Evolutionary conservation across 1,140 invertebrate genomes (phyloP).

Genomic region (Microplitis mediator): DNA sequence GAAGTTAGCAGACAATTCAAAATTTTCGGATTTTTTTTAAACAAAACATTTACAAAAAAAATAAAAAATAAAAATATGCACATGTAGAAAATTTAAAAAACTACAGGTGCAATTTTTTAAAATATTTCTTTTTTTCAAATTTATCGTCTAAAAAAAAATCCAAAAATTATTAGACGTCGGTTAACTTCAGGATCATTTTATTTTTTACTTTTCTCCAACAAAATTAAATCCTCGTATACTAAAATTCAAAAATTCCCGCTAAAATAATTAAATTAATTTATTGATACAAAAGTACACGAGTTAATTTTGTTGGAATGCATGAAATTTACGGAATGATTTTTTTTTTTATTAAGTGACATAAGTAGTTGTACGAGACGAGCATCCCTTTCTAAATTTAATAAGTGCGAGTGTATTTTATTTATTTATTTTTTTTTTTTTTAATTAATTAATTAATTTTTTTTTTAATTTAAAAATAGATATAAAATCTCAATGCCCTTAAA

Average conservation of each 20-base stretch:
- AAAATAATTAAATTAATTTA: not conserved
- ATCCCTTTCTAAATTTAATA: slow-evolving; percentile 58
- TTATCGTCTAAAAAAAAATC: too few relatives aligned
- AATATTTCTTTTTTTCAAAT: too few relatives aligned
- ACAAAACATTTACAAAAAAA: too few relatives aligned
- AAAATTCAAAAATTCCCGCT: not conserved
- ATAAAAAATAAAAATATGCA: too few relatives aligned
- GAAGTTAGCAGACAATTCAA: too few relatives aligned
- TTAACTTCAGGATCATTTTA: too few relatives aligned
- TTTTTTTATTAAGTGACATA: slow-evolving; percentile 23
- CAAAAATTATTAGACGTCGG: too few relatives aligned
- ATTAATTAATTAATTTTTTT: slow-evolving; percentile 28
- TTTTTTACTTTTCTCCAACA: too few relatives aligned
- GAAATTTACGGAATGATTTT: slow-evolving; percentile 43
- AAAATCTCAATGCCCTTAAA: not conserved
- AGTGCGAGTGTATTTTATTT: slow-evolving; percentile 22
- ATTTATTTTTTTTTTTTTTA: slow-evolving; percentile 41
- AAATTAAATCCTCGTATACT: too few relatives aligned
- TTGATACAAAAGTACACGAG: not conserved
- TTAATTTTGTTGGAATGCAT: not conserved
- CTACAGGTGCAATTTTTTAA: too few relatives aligned
- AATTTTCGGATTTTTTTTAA: too few relatives aligned
- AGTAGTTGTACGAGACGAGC: slow-evolving; percentile 57
- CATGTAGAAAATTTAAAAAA: too few relatives aligned
- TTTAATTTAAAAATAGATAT: not conserved